Base-by-base conservation (phyloP, 2,113 vertebrate genomes). In the Cheirogaleus medius region DNA sequence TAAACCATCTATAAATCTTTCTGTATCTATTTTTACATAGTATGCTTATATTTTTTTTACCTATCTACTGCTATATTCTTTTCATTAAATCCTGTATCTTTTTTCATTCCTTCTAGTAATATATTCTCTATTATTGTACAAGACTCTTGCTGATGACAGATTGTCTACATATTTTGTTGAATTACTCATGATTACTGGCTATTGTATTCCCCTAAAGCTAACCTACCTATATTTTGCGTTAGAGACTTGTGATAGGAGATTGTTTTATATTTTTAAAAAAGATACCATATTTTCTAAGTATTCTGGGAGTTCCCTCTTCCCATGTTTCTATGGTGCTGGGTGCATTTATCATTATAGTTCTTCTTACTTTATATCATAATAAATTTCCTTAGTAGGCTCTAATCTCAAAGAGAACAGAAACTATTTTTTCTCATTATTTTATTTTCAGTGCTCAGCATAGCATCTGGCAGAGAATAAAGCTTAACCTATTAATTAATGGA, bases 211-310 rank as follows among this genome's bases (percentile, higher is more conserved):
- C 32, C 13, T 54, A 37, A 91, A 94, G 10, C 68, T 64, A 97
- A 94, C 68, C 49, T 78, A 34, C 42, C 49, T 95, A 66, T 64
- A 47, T 93, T 95, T 97, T 94, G 54, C 23, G 87, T 78, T 91
- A 91, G 56, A 27, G 34, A 92, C 8, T 78, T 27, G 73, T 6
- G 44, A 68, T 82, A 18, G n/a, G 83, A 86, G 15, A 85, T 71
- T 12, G 68, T 17, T 69, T 39, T 14, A 78, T 54, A 18, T 49
- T 47, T 76, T 29, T 76, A 23, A 37, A 87, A 56, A 44, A 47
- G 84, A 29, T 34, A 91, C 21, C 77, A 20, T 77, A 47, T 25
- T 94, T 86, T 93, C 18, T 42, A 74, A 71, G 3, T 76, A 82
- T 94, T 92, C 60, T 91, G 47, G 63, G 25, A 78, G 32, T 6